Evolutionary conservation across 2,113 vertebrate genomes (phyloP).

Genomic region (Embiotoca jacksoni): DNA sequence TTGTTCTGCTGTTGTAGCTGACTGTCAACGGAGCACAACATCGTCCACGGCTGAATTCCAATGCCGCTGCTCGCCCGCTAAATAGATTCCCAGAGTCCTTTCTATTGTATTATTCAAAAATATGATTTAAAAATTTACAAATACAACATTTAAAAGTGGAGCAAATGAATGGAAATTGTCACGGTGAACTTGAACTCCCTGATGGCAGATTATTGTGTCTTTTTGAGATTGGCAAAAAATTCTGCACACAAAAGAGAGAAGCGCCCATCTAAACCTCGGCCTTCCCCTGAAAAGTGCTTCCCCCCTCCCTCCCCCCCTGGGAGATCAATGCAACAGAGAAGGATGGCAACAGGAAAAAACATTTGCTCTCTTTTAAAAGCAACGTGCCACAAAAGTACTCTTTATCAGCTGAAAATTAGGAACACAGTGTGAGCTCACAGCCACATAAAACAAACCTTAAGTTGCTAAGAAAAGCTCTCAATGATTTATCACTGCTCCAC

Average conservation of each 20-base stretch:
- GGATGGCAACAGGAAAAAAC: constrained; percentile 51
- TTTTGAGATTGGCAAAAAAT: constrained; percentile 48
- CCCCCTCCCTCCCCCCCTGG: background rate
- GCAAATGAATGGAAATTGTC: constrained; percentile 40
- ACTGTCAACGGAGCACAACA: constrained; percentile 40
- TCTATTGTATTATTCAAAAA: constrained; percentile 54
- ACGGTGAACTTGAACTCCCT: constrained; percentile 46
- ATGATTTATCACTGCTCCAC: constrained; percentile 46
- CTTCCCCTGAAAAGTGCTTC: constrained; percentile 14
- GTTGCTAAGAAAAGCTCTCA: constrained; percentile 36
- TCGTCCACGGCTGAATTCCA: constrained; percentile 55
- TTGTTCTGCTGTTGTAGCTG: constrained; percentile 33
- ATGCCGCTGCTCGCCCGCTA: constrained; percentile 34
- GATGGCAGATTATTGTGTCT: constrained; percentile 36
- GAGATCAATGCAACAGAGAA: constrained; percentile 43
- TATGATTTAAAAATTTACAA: constrained; percentile 55
- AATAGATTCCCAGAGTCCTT: constrained; percentile 58
- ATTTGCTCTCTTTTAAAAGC: background rate
- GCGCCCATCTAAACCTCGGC: constrained; percentile 13
- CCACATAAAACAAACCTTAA: constrained; percentile 38
- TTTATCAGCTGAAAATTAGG: constrained; percentile 28
- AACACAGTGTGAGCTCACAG: constrained; percentile 20
- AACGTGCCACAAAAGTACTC: constrained; percentile 16
- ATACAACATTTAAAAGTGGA: constrained; percentile 47
- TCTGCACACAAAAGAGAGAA: constrained; percentile 18